Base-by-base conservation (phyloP, 2,888 invertebrate species). In the Syrphus vitripennis region DNA sequence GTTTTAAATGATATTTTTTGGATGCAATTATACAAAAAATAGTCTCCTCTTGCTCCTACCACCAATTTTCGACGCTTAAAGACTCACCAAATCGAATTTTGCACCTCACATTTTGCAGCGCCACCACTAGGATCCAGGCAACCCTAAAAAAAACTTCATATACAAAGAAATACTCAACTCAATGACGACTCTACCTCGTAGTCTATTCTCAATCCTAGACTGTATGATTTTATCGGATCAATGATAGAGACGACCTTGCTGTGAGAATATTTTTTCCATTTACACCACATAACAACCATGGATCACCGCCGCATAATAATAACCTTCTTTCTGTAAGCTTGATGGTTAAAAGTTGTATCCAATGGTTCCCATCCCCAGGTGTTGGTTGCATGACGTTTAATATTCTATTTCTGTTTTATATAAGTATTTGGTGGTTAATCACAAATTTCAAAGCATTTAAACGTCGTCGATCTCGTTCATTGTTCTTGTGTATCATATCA, bases 261-360 rank as follows among this genome's bases (percentile, higher is more conserved):
- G 34, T 50, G 67, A 71, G 67, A 77, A 71, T 61, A 72, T 71
- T 77, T 77, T 63, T 65, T 81, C 40, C 65, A 67, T 67, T 77
- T 77, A 61, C 59, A 61, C 72, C 71, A 59, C 67, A 77, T 42
- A 67, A 45, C 77, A 69, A 67, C 34, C 61, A 37, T 48, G 55
- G 37, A 55, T 48, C 10, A 34, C 45, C 4, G 21, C 45, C 4
- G 21, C 21, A 9, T 37, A 3, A 37, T 21, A 21, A 70, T 63
- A 81, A 70, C 81, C 76, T 70, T 80, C 72, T 57, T 37, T 53
- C 24, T n/a, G 19, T 10, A 6, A 16, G 34, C 48, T 59, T 14
- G 63, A 29, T 26, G 24, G 12, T 40, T 40, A 45, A 31, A 31
- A 65, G 50, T 24, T 31, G 4, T 45, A 21, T 67, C 19, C 19